These are phyloP conservation scores for Ameiurus melas DNA, from an alignment of 2,113 vertebrate genomes.

Conservation along the genomic window DNA sequence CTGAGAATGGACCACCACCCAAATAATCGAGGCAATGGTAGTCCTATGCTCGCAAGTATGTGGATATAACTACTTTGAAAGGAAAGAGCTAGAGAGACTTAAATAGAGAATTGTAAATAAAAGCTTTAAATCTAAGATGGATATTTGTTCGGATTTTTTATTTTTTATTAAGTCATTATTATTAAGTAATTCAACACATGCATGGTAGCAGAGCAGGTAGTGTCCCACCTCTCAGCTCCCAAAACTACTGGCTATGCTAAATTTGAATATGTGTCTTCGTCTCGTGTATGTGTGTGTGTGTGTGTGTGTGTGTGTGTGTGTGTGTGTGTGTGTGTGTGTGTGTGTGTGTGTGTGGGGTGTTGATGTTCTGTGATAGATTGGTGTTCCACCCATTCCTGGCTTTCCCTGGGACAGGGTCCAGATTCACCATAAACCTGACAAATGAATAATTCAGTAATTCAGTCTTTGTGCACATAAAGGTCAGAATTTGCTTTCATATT, in stretches of 20 bases:
- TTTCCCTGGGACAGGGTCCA: neutral
- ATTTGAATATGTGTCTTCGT: neutral
- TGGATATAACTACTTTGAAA: neutral
- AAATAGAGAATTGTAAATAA: neutral
- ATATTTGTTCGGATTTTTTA: neutral
- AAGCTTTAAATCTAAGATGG: neutral
- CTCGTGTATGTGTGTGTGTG: neutral
- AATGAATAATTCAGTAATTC: neutral
- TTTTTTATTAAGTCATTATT: too few relatives aligned
- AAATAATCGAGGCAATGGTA: neutral
- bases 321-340: neutral
- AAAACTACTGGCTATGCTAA: neutral
- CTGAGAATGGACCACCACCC: neutral
- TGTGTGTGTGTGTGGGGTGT: neutral
- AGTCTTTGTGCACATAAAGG: conserved; percentile 12
- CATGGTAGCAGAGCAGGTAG: neutral
- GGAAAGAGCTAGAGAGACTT: neutral
- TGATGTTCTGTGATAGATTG: neutral
- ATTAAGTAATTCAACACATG: neutral
- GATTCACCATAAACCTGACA: neutral
- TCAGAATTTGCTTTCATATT: neutral
- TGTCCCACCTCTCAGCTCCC: neutral
- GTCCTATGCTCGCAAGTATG: neutral
- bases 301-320: neutral
- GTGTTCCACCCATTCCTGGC: neutral